phyloP scores from a whole-genome alignment of 2,888 invertebrate species.

The Pardosa pseudoannulata region DNA sequence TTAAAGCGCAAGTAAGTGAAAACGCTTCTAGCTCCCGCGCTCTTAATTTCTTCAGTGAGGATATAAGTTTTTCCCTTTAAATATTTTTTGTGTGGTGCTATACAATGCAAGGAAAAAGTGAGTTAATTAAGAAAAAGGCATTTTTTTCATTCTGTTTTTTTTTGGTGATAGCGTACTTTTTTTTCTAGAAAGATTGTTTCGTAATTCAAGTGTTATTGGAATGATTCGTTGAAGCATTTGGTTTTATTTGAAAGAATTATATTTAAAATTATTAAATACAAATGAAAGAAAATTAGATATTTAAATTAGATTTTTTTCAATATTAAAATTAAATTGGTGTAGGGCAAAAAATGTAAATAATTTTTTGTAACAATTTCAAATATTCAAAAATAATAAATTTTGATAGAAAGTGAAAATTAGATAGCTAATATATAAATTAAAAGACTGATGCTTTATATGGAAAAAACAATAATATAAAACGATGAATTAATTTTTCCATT shows the following conservation, averaged over 20 bases:
- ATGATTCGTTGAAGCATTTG: neutral
- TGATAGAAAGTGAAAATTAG: neutral
- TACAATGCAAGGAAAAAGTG: neutral
- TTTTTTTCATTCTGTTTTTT: neutral
- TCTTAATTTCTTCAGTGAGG: slow-evolving; percentile 57
- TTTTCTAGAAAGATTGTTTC: slow-evolving; percentile 9
- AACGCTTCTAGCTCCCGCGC: slow-evolving; percentile 39
- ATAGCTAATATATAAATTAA: neutral
- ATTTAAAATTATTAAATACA: neutral
- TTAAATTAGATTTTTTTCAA: neutral
- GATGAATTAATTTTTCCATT: too few species aligned
- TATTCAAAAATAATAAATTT: too few species aligned
- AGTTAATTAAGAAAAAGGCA: slow-evolving; percentile 34
- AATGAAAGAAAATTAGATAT: neutral
- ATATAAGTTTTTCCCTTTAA: slow-evolving; percentile 46
- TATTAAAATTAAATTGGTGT: too few species aligned
- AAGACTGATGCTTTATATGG: too few species aligned
- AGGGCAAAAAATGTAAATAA: too few species aligned
- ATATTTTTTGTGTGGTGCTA: slow-evolving; percentile 12
- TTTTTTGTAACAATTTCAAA: too few species aligned
- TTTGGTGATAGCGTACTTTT: neutral
- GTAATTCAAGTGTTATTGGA: neutral
- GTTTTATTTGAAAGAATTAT: too few species aligned
- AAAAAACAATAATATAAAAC: too few species aligned
- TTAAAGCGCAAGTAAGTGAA: slow-evolving; percentile 60